Evolutionary conservation across 2,888 invertebrate species (phyloP).

Genomic region (Noctua comes): DNA sequence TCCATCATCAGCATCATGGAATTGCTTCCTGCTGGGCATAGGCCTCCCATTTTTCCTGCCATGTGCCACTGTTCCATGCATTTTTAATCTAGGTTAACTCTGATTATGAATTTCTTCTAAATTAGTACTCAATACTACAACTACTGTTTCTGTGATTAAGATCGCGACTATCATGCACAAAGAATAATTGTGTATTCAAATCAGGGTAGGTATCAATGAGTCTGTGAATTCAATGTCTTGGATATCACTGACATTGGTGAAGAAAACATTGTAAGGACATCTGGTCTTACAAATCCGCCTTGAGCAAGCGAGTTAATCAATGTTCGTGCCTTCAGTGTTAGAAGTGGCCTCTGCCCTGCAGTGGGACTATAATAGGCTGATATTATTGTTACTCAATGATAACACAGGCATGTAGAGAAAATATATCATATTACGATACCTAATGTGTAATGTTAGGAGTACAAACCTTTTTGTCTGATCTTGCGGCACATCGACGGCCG

Average conservation of each 20-base stretch:
- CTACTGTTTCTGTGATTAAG: neutral
- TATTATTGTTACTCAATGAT: neutral
- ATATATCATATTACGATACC: neutral
- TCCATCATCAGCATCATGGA: neutral
- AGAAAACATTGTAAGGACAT: neutral
- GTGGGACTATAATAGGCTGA: neutral
- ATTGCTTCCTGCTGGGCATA: neutral
- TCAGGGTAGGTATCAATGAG: neutral
- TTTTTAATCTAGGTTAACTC: neutral
- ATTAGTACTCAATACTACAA: neutral
- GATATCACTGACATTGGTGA: neutral
- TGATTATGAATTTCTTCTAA: neutral
- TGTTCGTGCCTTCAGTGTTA: neutral
- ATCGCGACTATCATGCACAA: neutral
- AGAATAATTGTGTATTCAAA: neutral
- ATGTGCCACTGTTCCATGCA: too few relatives aligned
- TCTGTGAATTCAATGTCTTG: neutral
- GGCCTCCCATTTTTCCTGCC: too few relatives aligned
- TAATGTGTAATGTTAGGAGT: neutral
- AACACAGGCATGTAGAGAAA: neutral
- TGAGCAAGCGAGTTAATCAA: neutral
- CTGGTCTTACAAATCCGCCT: neutral
- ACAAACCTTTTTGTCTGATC: slow-evolving; percentile 95
- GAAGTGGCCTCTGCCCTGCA: neutral
- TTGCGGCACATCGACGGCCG: slow-evolving; percentile 97